Base-by-base conservation (phyloP, 1,140 invertebrate genomes). In the Polyergus mexicanus region DNA sequence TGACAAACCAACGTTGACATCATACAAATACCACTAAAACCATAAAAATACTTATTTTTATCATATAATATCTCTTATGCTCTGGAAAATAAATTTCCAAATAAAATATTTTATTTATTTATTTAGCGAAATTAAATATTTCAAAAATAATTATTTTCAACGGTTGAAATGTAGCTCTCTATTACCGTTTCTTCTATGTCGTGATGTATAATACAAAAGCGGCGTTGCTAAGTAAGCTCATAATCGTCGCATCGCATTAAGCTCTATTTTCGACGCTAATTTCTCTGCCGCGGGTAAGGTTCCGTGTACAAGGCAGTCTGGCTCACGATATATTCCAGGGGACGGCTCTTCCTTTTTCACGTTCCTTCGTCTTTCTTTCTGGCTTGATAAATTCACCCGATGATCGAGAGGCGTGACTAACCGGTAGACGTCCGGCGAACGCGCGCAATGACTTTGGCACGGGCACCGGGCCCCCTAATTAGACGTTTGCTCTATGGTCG, bases 351-450 rank as follows among this genome's bases (percentile, higher is more conserved):
- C 62, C 71, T 86, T 84, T 86, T 84, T 86, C 32, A 13, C 78
- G 19, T 71, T 83, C 38, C 60, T 71, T 22, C 56, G 60, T 84
- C 71, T 77, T n/a, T 32, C 84, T 68, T 80, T 35, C 60, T 62
- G n/a, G 60, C 84, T 89, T 87, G 90, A 92, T 91, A 91, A 92
- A 92, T 91, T 90, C 87, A 81, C 65, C 54, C 87, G 89, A 89
- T 90, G 91, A 92, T 92, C 91, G 91, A 92, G 90, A 92, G 88
- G 90, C 91, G 91, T 91, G 86, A 91, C 90, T 89, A 91, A 92
- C 89, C 85, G 86, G 89, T 75, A 72, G 68, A 58, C 75, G 74
- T 56, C 51, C 69, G 56, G 41, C 74, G 76, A 86, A 75, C 86
- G 35, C 62, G 69, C 84, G 62, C 63, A 72, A 58, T 72, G 83